phyloP scores from a whole-genome alignment of 2,797 vertebrate species.

The Coregonus sp. region DNA sequence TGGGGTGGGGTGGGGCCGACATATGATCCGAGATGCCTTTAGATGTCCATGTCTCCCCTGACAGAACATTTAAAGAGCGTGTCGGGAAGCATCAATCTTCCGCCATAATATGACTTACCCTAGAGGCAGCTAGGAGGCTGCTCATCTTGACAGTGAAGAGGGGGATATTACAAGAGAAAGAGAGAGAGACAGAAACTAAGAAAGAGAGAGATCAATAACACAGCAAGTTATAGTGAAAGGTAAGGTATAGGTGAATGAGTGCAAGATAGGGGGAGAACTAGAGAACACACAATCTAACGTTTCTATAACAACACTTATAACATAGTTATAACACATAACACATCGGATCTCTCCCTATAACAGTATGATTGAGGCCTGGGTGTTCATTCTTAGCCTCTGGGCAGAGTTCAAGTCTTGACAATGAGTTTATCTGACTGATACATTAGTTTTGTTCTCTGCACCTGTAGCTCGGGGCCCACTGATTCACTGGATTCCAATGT shows the following conservation, averaged over 20 bases:
- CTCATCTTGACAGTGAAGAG: conserved; percentile 11
- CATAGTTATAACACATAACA: not conserved
- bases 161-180: not conserved
- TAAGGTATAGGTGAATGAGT: not conserved
- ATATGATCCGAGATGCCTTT: conserved; percentile 29
- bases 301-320: not conserved
- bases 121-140: not conserved
- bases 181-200: not conserved
- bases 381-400: not conserved
- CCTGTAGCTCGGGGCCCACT: conserved; percentile 6
- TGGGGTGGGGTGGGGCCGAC: conserved; percentile 21
- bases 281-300: not conserved
- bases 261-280: not conserved
- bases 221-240: not conserved
- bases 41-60: conserved; percentile 32
- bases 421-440: not conserved
- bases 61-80: conserved; percentile 15
- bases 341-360: not conserved
- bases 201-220: not conserved
- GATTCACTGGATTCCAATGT: conserved; percentile 5
- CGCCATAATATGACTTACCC: not conserved
- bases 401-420: not conserved
- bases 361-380: not conserved
- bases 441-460: conserved; percentile 8
- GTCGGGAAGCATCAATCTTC: not conserved